Conservation (phyloP, 2,797 vertebrate genomes). For the Varecia variegata region DNA sequence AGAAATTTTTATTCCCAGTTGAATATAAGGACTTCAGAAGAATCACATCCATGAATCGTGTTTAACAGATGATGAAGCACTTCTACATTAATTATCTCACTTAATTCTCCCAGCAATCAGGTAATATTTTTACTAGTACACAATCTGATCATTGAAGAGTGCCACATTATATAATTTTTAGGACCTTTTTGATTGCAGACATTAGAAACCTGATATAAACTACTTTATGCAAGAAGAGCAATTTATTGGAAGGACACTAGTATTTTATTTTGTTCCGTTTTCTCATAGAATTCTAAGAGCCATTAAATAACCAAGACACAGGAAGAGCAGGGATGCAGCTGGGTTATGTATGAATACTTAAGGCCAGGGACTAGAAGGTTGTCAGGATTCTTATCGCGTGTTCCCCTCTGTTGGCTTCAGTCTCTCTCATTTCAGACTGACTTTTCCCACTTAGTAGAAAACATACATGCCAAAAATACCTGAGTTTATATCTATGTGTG, state of each 20-base stretch:
- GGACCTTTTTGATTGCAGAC: not conserved
- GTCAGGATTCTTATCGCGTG: not conserved
- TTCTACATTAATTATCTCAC: not conserved
- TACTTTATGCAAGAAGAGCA: not conserved
- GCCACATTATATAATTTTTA: not conserved
- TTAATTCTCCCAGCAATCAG: not conserved
- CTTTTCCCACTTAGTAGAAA: not conserved
- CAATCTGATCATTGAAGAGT: not conserved
- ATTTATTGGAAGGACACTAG: not conserved
- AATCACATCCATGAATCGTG: not conserved
- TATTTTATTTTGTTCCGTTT: not conserved
- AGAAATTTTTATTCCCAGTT: not conserved
- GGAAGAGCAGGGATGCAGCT: not conserved
- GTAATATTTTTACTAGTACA: not conserved
- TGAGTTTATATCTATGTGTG: not conserved
- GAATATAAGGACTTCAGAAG: not conserved
- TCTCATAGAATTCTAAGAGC: not conserved
- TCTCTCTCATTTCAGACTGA: not conserved
- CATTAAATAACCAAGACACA: not conserved
- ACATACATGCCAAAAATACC: not conserved
- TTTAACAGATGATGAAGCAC: not conserved
- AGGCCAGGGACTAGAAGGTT: not conserved
- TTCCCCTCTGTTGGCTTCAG: not conserved
- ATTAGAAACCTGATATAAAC: not conserved
- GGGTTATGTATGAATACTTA: not conserved